Evolutionary conservation across 2,113 vertebrate genomes (phyloP), one percentile per base, ranked within the genome.

Genomic region (Megaceryle maxima): DNA sequence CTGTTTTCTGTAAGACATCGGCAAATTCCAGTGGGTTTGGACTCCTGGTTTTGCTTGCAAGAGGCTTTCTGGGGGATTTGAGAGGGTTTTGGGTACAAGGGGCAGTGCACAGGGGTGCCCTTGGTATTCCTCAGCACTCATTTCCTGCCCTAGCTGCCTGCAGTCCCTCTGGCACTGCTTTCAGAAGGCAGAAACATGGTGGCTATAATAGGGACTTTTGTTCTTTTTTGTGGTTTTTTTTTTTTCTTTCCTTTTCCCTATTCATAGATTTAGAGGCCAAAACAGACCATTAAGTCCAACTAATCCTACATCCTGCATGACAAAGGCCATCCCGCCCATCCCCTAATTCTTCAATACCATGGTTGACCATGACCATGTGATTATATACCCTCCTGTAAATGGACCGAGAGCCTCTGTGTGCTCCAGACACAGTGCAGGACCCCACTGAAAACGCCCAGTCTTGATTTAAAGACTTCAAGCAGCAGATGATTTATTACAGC

Each of bases 241-340:
- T 66, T 35, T 24, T 29, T 88, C 56, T 90, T 95, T 70, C 79
- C 76, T 83, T 88, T 90, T 74, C 35, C 78, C 76, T 82, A 69
- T 87, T 92, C 92, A 83, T 15, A 68, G 44, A 46, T 73, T 87
- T 88, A 88, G 92, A 92, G 83, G 76, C 69, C 60, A 90, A 92
- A 94, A 2, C 50, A 83, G 56, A 83, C 86, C 83, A 88, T 94
- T 91, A 93, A 88, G 9, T 72, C 87, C 80, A 82, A 73, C 90
- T 92, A 88, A 93, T 92, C 90, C 79, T 88, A 87, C 90, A 81
- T 78, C 76, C 90, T 92, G 88, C 72, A 78, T 72, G 73, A 90
- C 88, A 88, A 96, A 96, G 76, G 51, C 90, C 92, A 76, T 44
- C 51, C 76, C 4, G 0, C 79, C 83, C 88, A 75, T 56, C 51